phyloP scores from a whole-genome alignment of 2,797 vertebrate genomes.

The Anabas testudineus region DNA sequence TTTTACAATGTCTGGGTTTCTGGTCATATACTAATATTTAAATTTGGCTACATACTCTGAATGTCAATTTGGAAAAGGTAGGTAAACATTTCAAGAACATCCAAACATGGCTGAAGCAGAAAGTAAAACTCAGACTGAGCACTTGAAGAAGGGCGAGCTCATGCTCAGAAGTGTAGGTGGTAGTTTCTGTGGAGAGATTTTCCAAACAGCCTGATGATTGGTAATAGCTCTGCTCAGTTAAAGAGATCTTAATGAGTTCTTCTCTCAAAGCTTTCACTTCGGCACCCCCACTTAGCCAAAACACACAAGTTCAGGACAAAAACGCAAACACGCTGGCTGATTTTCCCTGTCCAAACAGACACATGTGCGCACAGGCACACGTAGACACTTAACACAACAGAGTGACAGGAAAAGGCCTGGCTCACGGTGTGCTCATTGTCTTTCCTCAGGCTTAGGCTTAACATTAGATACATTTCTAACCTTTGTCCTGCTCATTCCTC shows the following conservation, averaged over 20 bases:
- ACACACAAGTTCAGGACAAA: slow-evolving; percentile 72
- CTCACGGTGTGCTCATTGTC: slow-evolving; percentile 72
- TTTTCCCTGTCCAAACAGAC: slow-evolving; percentile 47
- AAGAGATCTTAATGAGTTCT: slow-evolving; percentile 62
- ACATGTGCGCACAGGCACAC: slow-evolving; percentile 64
- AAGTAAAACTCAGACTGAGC: background rate
- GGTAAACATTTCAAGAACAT: slow-evolving; percentile 27
- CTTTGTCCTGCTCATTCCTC: slow-evolving; percentile 77
- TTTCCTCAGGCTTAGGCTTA: slow-evolving; percentile 68
- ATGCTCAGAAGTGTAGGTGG: background rate
- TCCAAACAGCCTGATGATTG: slow-evolving; percentile 36
- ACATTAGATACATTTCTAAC: slow-evolving; percentile 82
- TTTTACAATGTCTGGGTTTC: slow-evolving; percentile 23
- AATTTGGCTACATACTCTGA: background rate
- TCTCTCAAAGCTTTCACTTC: slow-evolving; percentile 50
- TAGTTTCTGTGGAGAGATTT: slow-evolving; percentile 33
- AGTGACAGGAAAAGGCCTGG: slow-evolving; percentile 79
- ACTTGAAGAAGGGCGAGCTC: background rate
- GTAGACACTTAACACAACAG: slow-evolving; percentile 59
- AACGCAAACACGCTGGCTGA: slow-evolving; percentile 66
- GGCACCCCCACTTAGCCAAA: slow-evolving; percentile 58
- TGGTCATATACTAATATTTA: slow-evolving; percentile 33
- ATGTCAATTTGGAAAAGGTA: slow-evolving; percentile 30
- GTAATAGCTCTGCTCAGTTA: slow-evolving; percentile 34
- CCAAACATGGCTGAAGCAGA: slow-evolving; percentile 8